A percentile compares a stretch with the other conserved stretches of the same genome.
Evolutionary conservation across 2,113 vertebrate species (phyloP).

Genomic region (Bos taurus): DNA sequence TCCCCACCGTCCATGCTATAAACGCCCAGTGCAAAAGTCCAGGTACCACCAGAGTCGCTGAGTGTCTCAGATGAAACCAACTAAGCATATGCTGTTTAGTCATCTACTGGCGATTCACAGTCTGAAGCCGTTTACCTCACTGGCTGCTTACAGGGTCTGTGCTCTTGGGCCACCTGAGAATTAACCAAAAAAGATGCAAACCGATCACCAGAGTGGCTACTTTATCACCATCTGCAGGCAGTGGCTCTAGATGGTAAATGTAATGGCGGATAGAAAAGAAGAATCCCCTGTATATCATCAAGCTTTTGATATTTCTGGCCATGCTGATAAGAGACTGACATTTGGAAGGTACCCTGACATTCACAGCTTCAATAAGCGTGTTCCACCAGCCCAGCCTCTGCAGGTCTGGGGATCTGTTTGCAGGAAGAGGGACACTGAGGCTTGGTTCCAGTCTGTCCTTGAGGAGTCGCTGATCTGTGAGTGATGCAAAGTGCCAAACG

Average conservation of each 20-base stretch:
- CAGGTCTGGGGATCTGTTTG: neutral
- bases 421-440: neutral
- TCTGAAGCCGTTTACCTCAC: too few relatives aligned
- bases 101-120: neutral
- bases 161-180: neutral
- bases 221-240: neutral
- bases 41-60: neutral
- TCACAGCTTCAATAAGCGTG: neutral
- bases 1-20: accelerated
- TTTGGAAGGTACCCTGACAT: neutral
- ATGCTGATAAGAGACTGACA: neutral
- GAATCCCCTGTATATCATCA: neutral
- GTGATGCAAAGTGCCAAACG: neutral
- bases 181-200: neutral
- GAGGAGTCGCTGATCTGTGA: neutral
- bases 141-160: neutral
- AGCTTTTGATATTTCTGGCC: neutral
- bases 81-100: neutral
- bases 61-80: neutral
- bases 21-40: neutral
- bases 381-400: neutral
- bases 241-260: neutral
- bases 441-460: neutral
- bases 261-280: neutral
- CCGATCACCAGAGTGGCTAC: neutral